Base-by-base conservation (phyloP, 2,888 invertebrate species). In the Drosophila paranaensis region DNA sequence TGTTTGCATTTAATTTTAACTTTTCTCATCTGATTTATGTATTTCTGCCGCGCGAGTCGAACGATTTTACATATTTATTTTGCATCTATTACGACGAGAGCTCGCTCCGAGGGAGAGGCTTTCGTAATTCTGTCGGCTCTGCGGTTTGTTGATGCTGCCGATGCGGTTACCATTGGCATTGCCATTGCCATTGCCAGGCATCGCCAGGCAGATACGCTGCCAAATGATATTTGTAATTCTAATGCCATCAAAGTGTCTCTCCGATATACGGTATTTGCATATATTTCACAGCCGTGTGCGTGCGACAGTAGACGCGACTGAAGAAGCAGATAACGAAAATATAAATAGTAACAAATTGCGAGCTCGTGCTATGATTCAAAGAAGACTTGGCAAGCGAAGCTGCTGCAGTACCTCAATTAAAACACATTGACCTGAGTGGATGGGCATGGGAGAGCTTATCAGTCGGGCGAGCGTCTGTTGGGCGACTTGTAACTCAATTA, bases 1-100 rank as follows among this genome's bases (percentile, higher is more conserved):
- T 83, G 89, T 90, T 90, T 90, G 86, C 90, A 77, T 89, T 88
- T 87, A 71, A 87, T 87, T 90, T 87, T 35, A 75, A 82, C 71
- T 85, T 90, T 77, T 71, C 70, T 48, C 65, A 61, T 46, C 86
- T 88, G 88, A 89, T 89, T 89, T 84, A 89, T 89, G 82, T 88
- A 79, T 89, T 77, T 77, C 63, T 54, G 46, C 16, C 46, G 82
- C 70, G 79, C 70, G 58, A 60, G 76, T 67, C 58, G 60, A 69
- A 53, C 66, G 71, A 74, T 79, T 85, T 81, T 75, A 81, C 89
- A 86, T 90, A 87, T 90, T 88, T 90, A 89, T 83, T 74, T 83
- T 83, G 86, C 79, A 82, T 90, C 83, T 74, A 81, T 83, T 86
- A 65, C 68, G 40, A 55, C 37, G 65, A 16, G 61, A n/a, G 33